Evolutionary conservation across 2,888 invertebrate genomes (phyloP).

Genomic region (Lithophane semibrunnea): DNA sequence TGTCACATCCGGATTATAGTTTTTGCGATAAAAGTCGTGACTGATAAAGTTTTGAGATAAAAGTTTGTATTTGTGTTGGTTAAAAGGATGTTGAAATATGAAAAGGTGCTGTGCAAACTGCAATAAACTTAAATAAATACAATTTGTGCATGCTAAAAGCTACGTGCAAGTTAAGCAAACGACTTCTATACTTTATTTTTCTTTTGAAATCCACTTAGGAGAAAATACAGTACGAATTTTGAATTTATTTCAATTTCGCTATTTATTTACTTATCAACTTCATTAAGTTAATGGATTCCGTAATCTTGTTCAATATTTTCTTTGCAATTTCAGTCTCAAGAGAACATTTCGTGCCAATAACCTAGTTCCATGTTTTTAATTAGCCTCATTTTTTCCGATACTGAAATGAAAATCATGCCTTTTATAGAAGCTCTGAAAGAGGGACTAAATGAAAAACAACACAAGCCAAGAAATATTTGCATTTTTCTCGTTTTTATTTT

Average conservation of each 20-base stretch:
- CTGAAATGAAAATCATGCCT: slow-evolving; percentile 32
- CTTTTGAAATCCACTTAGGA: slow-evolving; percentile 1
- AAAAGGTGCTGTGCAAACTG: slow-evolving; percentile 39
- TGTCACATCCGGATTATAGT: slow-evolving; percentile 59
- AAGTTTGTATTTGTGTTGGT: slow-evolving; percentile 30
- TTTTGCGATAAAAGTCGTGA: slow-evolving; percentile 47
- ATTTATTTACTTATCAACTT: not conserved
- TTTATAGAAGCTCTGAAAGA: slow-evolving; percentile 12
- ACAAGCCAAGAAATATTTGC: too few species aligned
- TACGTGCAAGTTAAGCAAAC: slow-evolving; percentile 37
- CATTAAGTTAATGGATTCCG: not conserved
- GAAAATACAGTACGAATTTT: slow-evolving; percentile 5
- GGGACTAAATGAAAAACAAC: not conserved
- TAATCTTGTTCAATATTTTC: not conserved
- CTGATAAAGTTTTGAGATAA: slow-evolving; percentile 43
- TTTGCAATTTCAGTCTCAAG: not conserved
- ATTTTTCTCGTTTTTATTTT: not conserved
- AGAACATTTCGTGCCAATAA: slow-evolving; percentile 19
- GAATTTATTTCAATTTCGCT: not conserved
- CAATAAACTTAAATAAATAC: slow-evolving; percentile 58
- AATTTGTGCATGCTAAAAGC: slow-evolving; percentile 52
- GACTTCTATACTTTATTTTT: slow-evolving; percentile 24
- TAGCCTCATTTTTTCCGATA: slow-evolving; percentile 51
- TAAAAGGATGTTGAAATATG: slow-evolving; percentile 41
- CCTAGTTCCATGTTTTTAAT: slow-evolving; percentile 45